Percentiles rank a stretch among this genome's conserved stretches.
Conservation (phyloP, 2,797 vertebrate species). For the Aphelocoma californica region DNA sequence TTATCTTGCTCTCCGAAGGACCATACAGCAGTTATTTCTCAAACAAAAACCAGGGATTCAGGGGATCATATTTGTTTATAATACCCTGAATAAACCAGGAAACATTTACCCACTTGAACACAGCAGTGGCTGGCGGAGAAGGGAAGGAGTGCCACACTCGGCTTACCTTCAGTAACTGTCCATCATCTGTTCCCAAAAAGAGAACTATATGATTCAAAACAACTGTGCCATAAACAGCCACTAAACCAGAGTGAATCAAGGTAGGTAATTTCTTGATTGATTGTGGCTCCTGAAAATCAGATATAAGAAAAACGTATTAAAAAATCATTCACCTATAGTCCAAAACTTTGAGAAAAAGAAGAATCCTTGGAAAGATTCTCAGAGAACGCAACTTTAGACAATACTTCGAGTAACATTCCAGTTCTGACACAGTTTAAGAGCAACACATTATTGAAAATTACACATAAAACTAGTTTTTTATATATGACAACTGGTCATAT, state of each 20-base stretch:
- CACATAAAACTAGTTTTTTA: background rate
- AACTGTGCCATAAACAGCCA: constrained; percentile 77
- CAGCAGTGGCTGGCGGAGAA: background rate
- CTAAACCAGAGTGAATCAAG: constrained; percentile 76
- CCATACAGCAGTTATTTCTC: background rate
- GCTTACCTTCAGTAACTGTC: constrained; percentile 81
- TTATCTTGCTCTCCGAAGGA: background rate
- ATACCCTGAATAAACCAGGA: background rate
- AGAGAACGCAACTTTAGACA: background rate
- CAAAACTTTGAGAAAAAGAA: background rate
- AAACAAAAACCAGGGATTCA: background rate
- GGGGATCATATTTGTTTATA: background rate
- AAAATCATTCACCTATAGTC: background rate
- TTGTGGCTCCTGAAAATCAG: constrained; percentile 31
- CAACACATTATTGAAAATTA: background rate
- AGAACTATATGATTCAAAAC: constrained; percentile 76
- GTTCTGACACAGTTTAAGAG: background rate
- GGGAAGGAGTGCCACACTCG: background rate
- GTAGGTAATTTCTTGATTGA: constrained; percentile 70
- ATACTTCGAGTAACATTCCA: background rate
- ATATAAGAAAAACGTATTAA: constrained; percentile 9
- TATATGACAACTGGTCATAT: background rate
- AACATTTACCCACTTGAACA: background rate
- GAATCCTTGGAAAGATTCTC: background rate
- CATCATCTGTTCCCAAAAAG: constrained; percentile 80